Conservation (phyloP, 92 coral and sea anemone species). For the Phymanthus crucifer region DNA sequence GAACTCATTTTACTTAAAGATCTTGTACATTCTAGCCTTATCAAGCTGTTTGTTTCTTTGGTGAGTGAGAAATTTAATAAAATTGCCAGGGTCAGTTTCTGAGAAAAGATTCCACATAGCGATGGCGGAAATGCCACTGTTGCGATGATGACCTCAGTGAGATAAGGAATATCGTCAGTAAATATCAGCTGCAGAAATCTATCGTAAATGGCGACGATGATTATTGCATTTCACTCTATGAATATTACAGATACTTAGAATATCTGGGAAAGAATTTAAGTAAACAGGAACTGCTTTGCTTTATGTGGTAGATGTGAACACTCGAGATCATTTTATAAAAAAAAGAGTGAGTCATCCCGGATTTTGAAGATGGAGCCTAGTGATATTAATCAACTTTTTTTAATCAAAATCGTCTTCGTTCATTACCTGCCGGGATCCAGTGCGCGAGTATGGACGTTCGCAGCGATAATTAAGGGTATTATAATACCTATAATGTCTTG, state of each 20-base stretch:
- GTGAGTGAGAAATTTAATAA: neutral
- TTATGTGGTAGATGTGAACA: too few species aligned
- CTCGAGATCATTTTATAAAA: neutral
- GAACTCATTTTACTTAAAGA: neutral
- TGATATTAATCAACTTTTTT: neutral
- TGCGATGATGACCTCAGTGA: neutral
- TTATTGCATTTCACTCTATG: neutral
- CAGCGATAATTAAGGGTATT: neutral
- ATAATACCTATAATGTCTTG: slow-evolving; percentile 5
- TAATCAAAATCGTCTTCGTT: neutral
- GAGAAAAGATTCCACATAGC: neutral
- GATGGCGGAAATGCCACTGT: neutral
- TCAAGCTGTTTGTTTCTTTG: neutral
- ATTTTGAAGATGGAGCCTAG: neutral
- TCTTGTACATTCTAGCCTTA: neutral
- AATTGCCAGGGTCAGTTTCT: neutral
- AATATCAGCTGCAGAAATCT: neutral
- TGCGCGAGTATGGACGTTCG: neutral
- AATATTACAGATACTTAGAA: neutral
- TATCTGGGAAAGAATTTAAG: neutral
- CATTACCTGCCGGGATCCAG: neutral
- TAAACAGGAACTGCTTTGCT: too few species aligned
- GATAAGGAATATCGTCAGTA: neutral
- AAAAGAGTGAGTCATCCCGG: neutral
- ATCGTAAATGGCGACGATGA: neutral